A percentile compares a stretch with the other conserved stretches of the same genome.
Conservation (phyloP, 2,113 vertebrate genomes). For the Apodemus speciosus region DNA sequence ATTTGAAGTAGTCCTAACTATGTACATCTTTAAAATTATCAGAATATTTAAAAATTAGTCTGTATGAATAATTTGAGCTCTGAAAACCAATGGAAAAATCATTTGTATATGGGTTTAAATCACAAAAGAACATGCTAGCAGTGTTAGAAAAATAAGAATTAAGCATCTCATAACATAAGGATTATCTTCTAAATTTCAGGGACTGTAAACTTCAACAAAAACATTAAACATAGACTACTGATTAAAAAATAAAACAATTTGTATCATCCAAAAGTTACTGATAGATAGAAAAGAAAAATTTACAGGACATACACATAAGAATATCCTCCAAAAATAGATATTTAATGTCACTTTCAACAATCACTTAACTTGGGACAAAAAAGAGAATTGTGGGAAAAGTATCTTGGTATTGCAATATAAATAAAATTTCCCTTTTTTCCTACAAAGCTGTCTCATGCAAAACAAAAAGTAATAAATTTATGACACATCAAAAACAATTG, state of each 20-base stretch:
- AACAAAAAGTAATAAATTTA: background rate
- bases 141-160: background rate
- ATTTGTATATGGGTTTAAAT: background rate
- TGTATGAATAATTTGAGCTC: background rate
- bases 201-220: background rate
- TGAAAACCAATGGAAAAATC: background rate
- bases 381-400: background rate
- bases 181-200: background rate
- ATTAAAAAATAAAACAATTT: background rate
- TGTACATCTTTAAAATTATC: background rate
- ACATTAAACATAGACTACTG: background rate
- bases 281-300: background rate
- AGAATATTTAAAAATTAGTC: background rate
- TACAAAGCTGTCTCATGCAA: background rate
- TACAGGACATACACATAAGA: background rate
- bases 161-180: background rate
- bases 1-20: background rate
- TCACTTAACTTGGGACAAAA: background rate
- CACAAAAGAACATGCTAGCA: background rate
- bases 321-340: background rate
- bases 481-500: background rate
- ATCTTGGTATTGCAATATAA: background rate
- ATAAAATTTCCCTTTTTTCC: background rate
- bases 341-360: background rate
- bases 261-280: background rate